phyloP scores from a whole-genome alignment of 2,888 invertebrate genomes.

The Cyclophora punctaria region DNA sequence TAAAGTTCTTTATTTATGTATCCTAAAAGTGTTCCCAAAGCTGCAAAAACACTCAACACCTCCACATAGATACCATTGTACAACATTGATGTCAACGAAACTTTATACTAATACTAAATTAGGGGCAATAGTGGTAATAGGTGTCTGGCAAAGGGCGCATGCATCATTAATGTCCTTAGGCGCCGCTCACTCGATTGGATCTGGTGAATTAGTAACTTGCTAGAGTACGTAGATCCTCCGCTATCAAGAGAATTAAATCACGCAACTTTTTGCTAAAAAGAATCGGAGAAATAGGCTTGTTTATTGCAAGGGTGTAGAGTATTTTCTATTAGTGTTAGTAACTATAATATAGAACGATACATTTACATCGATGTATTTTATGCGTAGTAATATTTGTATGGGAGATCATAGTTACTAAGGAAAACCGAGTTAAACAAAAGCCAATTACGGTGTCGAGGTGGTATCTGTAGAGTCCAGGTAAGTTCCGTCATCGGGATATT shows the following conservation, averaged over 20 bases:
- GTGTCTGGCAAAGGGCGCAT: conserved; percentile 27
- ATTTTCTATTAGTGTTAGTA: too few relatives aligned
- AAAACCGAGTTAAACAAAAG: too few relatives aligned
- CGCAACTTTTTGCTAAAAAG: background rate
- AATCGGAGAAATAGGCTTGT: too few relatives aligned
- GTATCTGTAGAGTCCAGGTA: conserved; percentile 9
- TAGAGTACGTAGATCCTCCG: conserved; percentile 15
- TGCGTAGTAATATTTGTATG: too few relatives aligned
- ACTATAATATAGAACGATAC: too few relatives aligned
- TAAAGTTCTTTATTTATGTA: too few relatives aligned
- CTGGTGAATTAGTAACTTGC: conserved; percentile 43
- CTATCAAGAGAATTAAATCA: conserved; percentile 26
- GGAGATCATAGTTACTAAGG: too few relatives aligned
- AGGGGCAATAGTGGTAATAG: conserved; percentile 25
- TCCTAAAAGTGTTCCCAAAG: too few relatives aligned
- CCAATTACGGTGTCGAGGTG: background rate
- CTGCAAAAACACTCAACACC: too few relatives aligned
- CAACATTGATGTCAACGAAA: background rate
- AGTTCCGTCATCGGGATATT: conserved; percentile 42
- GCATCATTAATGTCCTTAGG: conserved; percentile 49
- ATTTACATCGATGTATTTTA: too few relatives aligned
- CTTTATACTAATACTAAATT: conserved; percentile 5
- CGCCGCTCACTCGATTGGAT: conserved; percentile 43
- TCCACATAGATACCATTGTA: too few relatives aligned
- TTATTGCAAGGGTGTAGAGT: too few relatives aligned